Conservation (phyloP, 2,888 invertebrate species). For the Cabera pusaria region DNA sequence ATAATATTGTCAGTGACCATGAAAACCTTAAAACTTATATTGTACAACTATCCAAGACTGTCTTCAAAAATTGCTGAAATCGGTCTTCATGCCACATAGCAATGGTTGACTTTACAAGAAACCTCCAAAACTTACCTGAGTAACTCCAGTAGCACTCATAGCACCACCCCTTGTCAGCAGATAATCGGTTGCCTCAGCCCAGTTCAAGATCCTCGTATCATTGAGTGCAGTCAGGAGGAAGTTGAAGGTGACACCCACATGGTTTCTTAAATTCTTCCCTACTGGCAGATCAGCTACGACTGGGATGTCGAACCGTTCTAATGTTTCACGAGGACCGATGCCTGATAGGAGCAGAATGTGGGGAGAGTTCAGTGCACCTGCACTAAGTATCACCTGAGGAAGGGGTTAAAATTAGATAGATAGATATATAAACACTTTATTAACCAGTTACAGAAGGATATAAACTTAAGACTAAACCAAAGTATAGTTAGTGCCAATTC, state of each 20-base stretch:
- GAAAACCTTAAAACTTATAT: too few relatives aligned
- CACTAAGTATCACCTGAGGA: constrained; percentile 80
- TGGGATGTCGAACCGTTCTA: constrained; percentile 75
- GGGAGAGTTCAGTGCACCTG: constrained; percentile 86
- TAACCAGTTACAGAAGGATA: too few relatives aligned
- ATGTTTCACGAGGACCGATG: constrained; percentile 81
- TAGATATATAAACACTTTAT: too few relatives aligned
- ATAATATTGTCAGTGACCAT: too few relatives aligned
- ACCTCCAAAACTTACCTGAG: constrained; percentile 79
- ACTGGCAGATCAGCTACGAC: constrained; percentile 85
- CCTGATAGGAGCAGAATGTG: constrained; percentile 86
- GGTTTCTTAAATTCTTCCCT: constrained; percentile 85
- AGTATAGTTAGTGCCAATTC: too few relatives aligned
- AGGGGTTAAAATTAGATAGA: too few relatives aligned
- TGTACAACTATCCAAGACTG: too few relatives aligned
- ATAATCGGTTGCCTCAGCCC: constrained; percentile 82
- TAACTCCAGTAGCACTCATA: constrained; percentile 85
- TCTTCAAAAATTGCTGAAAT: too few relatives aligned
- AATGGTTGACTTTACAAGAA: too few relatives aligned
- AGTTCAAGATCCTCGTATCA: constrained; percentile 78
- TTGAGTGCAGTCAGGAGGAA: constrained; percentile 69
- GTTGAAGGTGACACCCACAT: constrained; percentile 82
- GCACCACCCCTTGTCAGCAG: constrained; percentile 80
- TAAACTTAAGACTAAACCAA: too few relatives aligned
- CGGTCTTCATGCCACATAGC: too few relatives aligned